Base-by-base conservation (phyloP, 2,797 vertebrate species). In the Argyrosomus regius region DNA sequence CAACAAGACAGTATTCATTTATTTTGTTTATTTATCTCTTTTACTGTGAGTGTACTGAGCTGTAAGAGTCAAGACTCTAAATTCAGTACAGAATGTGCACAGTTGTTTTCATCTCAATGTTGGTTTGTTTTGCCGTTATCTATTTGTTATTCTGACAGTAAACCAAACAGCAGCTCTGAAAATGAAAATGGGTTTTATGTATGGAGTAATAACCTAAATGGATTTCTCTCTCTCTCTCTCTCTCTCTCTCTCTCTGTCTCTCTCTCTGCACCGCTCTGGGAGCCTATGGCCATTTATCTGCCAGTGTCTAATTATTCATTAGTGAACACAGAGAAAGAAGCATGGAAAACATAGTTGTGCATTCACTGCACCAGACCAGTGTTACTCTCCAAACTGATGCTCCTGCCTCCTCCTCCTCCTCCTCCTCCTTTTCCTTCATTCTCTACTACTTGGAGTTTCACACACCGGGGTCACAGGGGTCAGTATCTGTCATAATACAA, bases 151-250 rank as follows among this genome's bases (percentile, higher is more conserved):
- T 94, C 92, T 93, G 93, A 93, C 93, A 92, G 87, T 94, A 93
- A 92, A 92, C 86, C 84, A 83, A 92, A 87, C 86, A 62, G 82
- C 80, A 71, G 83, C 92, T 92, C 89, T 86, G 93, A 92, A 93
- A 95, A 94, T 93, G 91, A 94, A 95, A 95, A 95, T 95, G 84
- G 85, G 92, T 94, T 95, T 95, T 95, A 94, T 94, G 92, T 95
- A 91, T 94, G 82, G 89, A 94, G 91, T 94, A 95, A 95, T 95
- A 94, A 93, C 91, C 83, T 94, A 93, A 96, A 95, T 96, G 93
- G 94, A 95, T 94, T 94, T 94, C 69, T 75, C 73, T 88, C 65
- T 59, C 67, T 79, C 72, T 20, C 48, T 74, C 43, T 63, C 50
- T 88, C 81, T 88, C 88, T 85, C 43, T 63, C 50, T 88, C 31